Percentiles rank a stretch among this genome's conserved stretches.
Evolutionary conservation across 35 echinoderm and acorn worm species (phyloP).

Genomic region (Apostichopus californicus): DNA sequence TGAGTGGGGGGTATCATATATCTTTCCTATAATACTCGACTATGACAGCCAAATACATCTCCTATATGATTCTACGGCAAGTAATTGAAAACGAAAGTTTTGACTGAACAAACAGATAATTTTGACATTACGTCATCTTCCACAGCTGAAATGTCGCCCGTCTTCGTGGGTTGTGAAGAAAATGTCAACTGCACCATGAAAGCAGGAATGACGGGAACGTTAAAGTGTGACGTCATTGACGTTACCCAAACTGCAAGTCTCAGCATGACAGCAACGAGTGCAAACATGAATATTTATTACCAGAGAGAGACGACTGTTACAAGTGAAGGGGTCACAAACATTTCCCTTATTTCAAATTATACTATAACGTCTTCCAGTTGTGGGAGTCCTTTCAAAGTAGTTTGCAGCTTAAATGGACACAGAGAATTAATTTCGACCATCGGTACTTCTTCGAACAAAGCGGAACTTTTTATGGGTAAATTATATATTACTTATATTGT

Average conservation of each 20-base stretch:
- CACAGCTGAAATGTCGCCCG: not conserved
- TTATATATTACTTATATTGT: not conserved
- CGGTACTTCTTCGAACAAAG: not conserved
- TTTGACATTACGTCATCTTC: no score
- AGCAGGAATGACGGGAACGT: not conserved
- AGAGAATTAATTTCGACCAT: not conserved
- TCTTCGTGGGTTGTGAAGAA: not conserved
- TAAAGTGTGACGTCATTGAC: not conserved
- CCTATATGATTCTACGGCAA: no score
- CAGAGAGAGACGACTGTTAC: constrained; percentile 25
- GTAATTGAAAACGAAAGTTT: no score
- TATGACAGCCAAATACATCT: no score
- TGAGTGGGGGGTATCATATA: no score
- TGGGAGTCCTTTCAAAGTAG: not conserved
- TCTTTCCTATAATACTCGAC: no score
- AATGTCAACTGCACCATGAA: not conserved
- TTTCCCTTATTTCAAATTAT: constrained; percentile 18
- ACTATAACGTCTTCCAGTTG: not conserved
- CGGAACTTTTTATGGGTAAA: constrained; percentile 4
- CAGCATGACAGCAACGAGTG: not conserved
- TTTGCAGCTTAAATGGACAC: not conserved
- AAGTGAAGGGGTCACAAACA: not conserved
- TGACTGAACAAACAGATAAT: no score
- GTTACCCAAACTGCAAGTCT: not conserved
- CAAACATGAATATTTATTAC: constrained; percentile 11